These are phyloP conservation scores for Nautilus pompilius DNA, from an alignment of 1,140 invertebrate species.

Conservation along the genomic window DNA sequence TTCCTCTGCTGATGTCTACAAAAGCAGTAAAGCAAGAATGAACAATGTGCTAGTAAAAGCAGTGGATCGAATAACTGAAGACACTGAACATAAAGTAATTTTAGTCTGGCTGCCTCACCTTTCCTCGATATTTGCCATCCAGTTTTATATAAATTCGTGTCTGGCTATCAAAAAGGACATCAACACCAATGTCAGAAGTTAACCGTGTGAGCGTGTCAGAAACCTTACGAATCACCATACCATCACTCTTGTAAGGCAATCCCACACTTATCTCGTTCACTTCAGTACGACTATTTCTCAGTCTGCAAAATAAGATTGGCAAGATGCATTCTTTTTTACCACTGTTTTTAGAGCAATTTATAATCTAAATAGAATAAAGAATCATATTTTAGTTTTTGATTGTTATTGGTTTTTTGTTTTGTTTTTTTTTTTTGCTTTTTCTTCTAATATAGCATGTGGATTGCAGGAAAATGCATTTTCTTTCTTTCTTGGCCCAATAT, in stretches of 20 bases:
- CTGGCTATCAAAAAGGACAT: neutral
- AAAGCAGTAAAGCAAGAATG: too few relatives aligned
- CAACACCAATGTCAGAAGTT: neutral
- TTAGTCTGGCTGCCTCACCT: too few relatives aligned
- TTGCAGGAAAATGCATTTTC: neutral
- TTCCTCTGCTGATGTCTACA: too few relatives aligned
- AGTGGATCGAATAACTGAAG: too few relatives aligned
- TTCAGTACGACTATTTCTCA: neutral
- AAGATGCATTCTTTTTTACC: neutral
- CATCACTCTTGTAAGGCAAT: neutral
- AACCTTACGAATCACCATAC: neutral
- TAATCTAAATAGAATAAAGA: neutral
- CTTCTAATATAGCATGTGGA: neutral
- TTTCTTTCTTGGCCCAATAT: too few relatives aligned
- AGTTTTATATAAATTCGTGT: slow-evolving; percentile 4
- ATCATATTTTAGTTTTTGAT: neutral
- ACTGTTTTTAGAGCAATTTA: neutral
- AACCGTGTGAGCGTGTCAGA: neutral
- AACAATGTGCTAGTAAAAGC: too few relatives aligned
- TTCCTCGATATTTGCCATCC: neutral
- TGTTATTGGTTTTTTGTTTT: neutral
- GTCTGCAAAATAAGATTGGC: neutral
- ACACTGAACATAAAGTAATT: too few relatives aligned
- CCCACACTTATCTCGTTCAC: neutral
- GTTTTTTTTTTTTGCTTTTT: neutral